Base-by-base conservation (phyloP, 2,888 invertebrate species). In the Cryptophagus acutangulus region DNA sequence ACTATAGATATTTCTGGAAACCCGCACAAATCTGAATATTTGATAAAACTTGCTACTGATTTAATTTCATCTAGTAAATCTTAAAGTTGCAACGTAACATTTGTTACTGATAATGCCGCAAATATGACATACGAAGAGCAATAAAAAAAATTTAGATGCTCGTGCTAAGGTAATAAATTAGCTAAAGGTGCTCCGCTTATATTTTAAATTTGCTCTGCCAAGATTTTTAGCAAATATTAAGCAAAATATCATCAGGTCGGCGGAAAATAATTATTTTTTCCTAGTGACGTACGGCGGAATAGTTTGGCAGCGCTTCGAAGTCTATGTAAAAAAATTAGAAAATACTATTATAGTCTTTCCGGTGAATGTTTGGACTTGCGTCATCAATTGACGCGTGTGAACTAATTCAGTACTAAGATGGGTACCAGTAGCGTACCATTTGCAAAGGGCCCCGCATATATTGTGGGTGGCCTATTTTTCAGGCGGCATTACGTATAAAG, bases 311-410 rank as follows among this genome's bases (percentile, higher is more conserved):
- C 26, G 25, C 10, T 12, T 48, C n/a, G 40, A 40, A 35, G 29
- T 29, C 8, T 48, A 42, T 16, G 10, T 40, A 14, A 37, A 36
- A 30, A n/a, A n/a, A n/a, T n/a, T n/a, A n/a, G n/a, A n/a, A n/a
- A n/a, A n/a, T n/a, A n/a, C n/a, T n/a, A n/a, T n/a, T n/a, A n/a
- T n/a, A n/a, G n/a, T n/a, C n/a, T n/a, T n/a, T n/a, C n/a, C n/a
- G n/a, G n/a, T n/a, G n/a, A n/a, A n/a, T n/a, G n/a, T n/a, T n/a
- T n/a, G n/a, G n/a, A n/a, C n/a, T n/a, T n/a, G n/a, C n/a, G n/a
- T n/a, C n/a, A n/a, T n/a, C n/a, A n/a, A n/a, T n/a, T n/a, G n/a
- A n/a, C n/a, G n/a, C n/a, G n/a, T n/a, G n/a, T n/a, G n/a, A n/a
- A n/a, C n/a, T n/a, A n/a, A n/a, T n/a, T n/a, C n/a, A n/a, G n/a